Conservation (phyloP, 1,140 invertebrate genomes). For the Trachymyrmex septentrionalis region DNA sequence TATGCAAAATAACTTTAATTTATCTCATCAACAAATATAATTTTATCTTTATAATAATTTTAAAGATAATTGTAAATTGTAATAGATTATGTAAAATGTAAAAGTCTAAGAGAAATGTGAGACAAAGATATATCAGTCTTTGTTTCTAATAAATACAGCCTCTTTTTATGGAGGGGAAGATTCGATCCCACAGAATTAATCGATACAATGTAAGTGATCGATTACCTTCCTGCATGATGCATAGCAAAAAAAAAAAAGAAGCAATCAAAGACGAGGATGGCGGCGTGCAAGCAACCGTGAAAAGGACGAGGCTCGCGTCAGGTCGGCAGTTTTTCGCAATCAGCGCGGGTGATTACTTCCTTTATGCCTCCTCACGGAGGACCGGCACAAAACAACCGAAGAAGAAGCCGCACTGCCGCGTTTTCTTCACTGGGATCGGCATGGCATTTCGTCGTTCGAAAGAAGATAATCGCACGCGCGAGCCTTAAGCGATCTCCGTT, state of each 20-base stretch:
- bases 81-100: conserved; percentile 2
- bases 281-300: conserved; percentile 50
- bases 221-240: conserved; percentile 35
- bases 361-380: conserved; percentile 52
- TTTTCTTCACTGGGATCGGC: conserved; percentile 61
- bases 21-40: neutral
- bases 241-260: conserved; percentile 19
- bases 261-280: neutral
- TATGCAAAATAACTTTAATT: neutral
- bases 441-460: conserved; percentile 63
- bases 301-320: conserved; percentile 50
- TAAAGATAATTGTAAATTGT: neutral
- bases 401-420: conserved; percentile 33
- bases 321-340: conserved; percentile 60
- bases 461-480: conserved; percentile 47
- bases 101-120: neutral
- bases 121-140: neutral
- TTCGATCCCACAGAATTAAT: conserved; percentile 36
- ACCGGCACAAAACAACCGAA: conserved; percentile 50
- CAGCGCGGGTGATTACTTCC: conserved; percentile 64
- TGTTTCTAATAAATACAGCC: neutral
- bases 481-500: conserved; percentile 41
- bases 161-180: neutral
- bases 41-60: neutral
- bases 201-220: conserved; percentile 45